Conservation (phyloP, 2,113 vertebrate species). For the Anoura caudifer region DNA sequence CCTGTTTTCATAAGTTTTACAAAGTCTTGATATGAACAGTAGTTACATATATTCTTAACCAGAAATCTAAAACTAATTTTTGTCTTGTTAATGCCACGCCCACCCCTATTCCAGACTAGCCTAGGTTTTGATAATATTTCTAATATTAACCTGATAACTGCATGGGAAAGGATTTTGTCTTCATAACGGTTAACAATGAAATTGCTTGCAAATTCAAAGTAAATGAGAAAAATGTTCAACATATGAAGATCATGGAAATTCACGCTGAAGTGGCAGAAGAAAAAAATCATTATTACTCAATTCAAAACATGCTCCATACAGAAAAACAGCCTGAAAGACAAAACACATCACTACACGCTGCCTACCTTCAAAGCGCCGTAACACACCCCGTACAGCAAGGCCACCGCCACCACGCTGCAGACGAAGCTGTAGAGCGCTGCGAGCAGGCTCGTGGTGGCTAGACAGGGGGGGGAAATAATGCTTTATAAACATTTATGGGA, state of each 20-base stretch:
- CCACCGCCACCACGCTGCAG: conserved; percentile 94
- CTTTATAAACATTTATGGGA: neutral
- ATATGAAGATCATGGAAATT: neutral
- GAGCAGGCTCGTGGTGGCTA: conserved; percentile 96
- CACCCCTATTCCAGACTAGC: neutral
- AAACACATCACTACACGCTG: neutral
- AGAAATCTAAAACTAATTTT: conserved; percentile 25
- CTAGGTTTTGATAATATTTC: neutral
- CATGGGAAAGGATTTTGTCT: conserved; percentile 2
- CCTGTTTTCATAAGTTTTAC: neutral
- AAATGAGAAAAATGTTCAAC: neutral
- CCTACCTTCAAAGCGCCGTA: conserved; percentile 97
- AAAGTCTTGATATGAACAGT: neutral
- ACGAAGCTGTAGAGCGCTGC: conserved; percentile 95
- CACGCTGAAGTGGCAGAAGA: neutral
- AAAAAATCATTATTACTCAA: neutral
- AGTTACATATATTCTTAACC: conserved; percentile 5
- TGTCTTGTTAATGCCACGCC: neutral
- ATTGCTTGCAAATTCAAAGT: conserved; percentile 16
- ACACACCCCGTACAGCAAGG: conserved; percentile 95
- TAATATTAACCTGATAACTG: neutral
- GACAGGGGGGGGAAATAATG: neutral
- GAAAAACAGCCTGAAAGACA: neutral
- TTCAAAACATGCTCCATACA: neutral
- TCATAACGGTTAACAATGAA: conserved; percentile 21